Base-by-base conservation (phyloP, 2,113 vertebrate species). In the Martes martes region DNA sequence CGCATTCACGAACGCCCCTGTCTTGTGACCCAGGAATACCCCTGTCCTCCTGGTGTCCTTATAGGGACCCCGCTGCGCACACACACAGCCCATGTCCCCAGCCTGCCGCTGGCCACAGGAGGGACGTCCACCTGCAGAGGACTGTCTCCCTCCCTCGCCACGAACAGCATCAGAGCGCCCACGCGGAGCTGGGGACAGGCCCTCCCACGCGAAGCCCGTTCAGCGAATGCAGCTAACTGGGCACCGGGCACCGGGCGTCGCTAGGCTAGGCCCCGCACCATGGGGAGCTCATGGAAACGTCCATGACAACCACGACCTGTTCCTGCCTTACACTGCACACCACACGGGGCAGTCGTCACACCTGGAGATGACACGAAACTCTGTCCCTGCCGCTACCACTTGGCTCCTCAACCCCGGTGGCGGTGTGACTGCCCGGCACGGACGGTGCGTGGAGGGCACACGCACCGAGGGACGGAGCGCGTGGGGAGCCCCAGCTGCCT, bases 371-470 rank as follows among this genome's bases (percentile, higher is more conserved):
- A 65, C 42, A 39, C 23, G 8, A 63, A 78, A 63, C 39, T 24
- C 39, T 65, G 6, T 65, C 63, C 31, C 63, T 33, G 63, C 63
- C 6, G 4, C 63, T 23, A 31, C n/a, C 26, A 31, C 76, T 39
- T 18, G 19, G 11, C 47, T 57, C n/a, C 18, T 3, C 26, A 55
- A 7, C 74, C 33, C 26, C 4, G 1, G 50, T 19, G 82, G 1
- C 6, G 0, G 24, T 2, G 18, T 2, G 10, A 52, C n/a, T 36
- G n/a, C 55, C 50, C 7, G 2, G 55, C 55, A 61, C 14, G 2
- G 36, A 83, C 9, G 7, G 6, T 13, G 21, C 9, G 11, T 15
- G 47, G 18, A 67, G n/a, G 31, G 28, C 31, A 3, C 24, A 5
- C 18, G 19, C 61, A n/a, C 24, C 7, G n/a, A 81, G n/a, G 28